Conservation (phyloP, 2,888 invertebrate species). For the Itoplectis maculator region DNA sequence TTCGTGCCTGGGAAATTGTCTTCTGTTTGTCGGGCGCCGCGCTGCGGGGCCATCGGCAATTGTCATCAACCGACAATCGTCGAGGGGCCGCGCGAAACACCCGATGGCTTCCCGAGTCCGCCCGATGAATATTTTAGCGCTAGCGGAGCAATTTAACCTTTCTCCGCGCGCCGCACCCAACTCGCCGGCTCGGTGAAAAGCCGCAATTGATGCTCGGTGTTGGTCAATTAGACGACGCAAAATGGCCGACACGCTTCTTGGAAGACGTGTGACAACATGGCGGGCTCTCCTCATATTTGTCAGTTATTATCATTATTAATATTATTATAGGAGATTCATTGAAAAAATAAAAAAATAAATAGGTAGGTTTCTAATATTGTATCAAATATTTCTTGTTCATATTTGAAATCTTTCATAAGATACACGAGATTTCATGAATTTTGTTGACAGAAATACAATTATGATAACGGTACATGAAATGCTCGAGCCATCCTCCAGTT, state of each 20-base stretch:
- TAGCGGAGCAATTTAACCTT: constrained; percentile 59
- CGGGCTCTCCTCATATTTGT: not conserved
- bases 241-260: constrained; percentile 21
- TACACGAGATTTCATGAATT: too few species aligned
- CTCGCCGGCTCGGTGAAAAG: constrained; percentile 20
- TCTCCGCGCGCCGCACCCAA: constrained; percentile 52
- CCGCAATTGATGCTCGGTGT: constrained; percentile 4
- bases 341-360: too few species aligned
- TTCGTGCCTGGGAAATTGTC: constrained; percentile 33
- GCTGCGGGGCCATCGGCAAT: constrained; percentile 43
- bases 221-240: not conserved
- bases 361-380: too few species aligned
- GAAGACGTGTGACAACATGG: constrained; percentile 9
- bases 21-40: constrained; percentile 33
- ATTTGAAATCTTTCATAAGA: too few species aligned
- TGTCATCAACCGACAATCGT: constrained; percentile 59
- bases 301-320: not conserved
- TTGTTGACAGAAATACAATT: too few species aligned
- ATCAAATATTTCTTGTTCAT: too few species aligned
- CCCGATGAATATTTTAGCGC: constrained; percentile 62
- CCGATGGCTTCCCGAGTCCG: constrained; percentile 44
- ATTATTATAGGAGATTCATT: too few species aligned
- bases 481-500: too few species aligned
- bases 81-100: constrained; percentile 23
- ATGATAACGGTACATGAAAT: too few species aligned